A percentile compares a stretch with the other conserved stretches of the same genome.
phyloP scores from a whole-genome alignment of 2,888 invertebrate genomes.

The Microctonus brassicae region DNA sequence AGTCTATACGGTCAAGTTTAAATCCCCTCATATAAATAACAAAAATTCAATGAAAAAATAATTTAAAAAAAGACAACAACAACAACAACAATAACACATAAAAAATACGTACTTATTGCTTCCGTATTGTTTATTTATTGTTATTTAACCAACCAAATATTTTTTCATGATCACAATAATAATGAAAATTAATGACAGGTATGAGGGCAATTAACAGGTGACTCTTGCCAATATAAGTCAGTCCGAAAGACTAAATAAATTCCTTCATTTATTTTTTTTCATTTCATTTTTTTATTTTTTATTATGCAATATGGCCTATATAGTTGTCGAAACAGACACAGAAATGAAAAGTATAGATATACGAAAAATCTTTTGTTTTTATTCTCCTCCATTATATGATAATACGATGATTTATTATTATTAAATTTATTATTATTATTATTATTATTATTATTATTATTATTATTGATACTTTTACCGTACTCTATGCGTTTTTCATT shows the following conservation, averaged over 20 bases:
- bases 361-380: conserved; percentile 34
- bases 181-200: background rate
- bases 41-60: background rate
- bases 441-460: conserved; percentile 42
- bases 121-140: background rate
- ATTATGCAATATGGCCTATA: conserved; percentile 25
- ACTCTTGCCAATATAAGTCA: conserved; percentile 44
- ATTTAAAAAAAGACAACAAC: no score
- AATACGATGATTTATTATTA: conserved; percentile 35
- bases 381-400: conserved; percentile 40
- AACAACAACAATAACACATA: conserved; percentile 9
- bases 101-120: conserved; percentile 35
- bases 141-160: conserved; percentile 2
- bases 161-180: background rate
- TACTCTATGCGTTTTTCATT: conserved; percentile 44
- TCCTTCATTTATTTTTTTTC: background rate
- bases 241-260: conserved; percentile 33
- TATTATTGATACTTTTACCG: conserved; percentile 43
- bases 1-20: conserved; percentile 9
- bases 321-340: conserved; percentile 18
- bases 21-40: background rate
- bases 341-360: conserved; percentile 15
- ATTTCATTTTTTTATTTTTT: background rate
- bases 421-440: conserved; percentile 41
- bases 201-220: conserved; percentile 34